These are phyloP conservation scores for Enteromius treurensis DNA, from an alignment of 2,797 vertebrate species.

Conservation along the genomic window DNA sequence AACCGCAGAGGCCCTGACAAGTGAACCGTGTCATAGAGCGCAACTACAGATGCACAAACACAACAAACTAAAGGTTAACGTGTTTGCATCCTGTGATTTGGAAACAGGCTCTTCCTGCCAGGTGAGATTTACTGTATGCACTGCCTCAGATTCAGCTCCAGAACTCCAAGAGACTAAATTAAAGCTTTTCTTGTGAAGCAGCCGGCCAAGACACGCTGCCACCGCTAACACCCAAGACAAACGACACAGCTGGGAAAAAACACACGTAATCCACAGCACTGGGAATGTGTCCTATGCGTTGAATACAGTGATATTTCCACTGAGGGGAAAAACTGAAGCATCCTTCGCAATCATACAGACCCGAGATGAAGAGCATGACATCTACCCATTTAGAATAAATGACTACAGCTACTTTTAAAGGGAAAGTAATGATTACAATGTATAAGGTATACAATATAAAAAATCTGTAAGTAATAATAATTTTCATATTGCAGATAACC, in stretches of 20 bases:
- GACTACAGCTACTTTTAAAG: background rate
- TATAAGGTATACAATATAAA: background rate
- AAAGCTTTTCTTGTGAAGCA: background rate
- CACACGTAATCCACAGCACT: constrained; percentile 2
- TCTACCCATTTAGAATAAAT: background rate
- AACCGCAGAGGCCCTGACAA: background rate
- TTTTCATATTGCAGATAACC: background rate
- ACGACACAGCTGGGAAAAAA: constrained; percentile 9
- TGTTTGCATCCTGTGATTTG: constrained; percentile 38
- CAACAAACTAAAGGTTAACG: constrained; percentile 25
- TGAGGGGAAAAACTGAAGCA: background rate
- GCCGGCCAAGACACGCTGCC: background rate
- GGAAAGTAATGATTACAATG: background rate
- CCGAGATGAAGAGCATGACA: background rate
- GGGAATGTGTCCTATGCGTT: background rate
- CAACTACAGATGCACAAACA: constrained; percentile 44
- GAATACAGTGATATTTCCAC: background rate
- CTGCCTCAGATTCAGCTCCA: background rate
- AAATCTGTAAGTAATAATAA: background rate
- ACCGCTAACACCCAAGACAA: constrained; percentile 2
- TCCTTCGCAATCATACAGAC: background rate
- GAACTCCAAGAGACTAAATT: constrained; percentile 18
- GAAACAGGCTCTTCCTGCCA: constrained; percentile 48
- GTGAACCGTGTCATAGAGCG: background rate
- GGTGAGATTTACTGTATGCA: constrained; percentile 34